Conservation (phyloP, 1,140 invertebrate genomes). For the Aleiodes sp. region DNA sequence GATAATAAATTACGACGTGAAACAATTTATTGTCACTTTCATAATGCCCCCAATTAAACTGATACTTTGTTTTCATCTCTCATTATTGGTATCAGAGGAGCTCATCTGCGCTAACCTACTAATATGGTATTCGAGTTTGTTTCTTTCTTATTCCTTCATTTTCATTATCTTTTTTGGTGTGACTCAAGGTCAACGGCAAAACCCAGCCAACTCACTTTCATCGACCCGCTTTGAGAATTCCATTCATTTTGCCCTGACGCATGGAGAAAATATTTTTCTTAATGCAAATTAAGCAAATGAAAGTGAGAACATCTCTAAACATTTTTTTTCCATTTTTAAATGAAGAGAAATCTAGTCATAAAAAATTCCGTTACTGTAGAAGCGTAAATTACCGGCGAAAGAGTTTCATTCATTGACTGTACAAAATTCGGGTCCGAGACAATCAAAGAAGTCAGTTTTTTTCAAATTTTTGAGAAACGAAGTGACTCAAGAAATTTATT, state of each 20-base stretch:
- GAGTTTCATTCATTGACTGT: too few relatives aligned
- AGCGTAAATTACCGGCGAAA: too few relatives aligned
- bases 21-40: background rate
- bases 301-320: background rate
- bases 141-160: too few relatives aligned
- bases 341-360: too few relatives aligned
- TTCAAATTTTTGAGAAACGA: too few relatives aligned
- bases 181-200: background rate
- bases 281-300: background rate
- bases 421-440: too few relatives aligned
- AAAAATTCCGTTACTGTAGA: too few relatives aligned
- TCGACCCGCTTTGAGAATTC: constrained; percentile 12
- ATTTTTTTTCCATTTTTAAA: too few relatives aligned
- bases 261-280: background rate
- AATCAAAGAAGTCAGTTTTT: too few relatives aligned
- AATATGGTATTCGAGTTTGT: background rate
- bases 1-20: background rate
- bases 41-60: background rate
- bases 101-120: background rate
- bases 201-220: constrained; percentile 5
- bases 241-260: background rate
- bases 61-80: background rate
- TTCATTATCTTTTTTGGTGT: background rate
- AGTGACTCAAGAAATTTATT: too few relatives aligned
- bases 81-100: background rate